phyloP scores from a whole-genome alignment of 2,797 vertebrate genomes.

The Danionella dracula region DNA sequence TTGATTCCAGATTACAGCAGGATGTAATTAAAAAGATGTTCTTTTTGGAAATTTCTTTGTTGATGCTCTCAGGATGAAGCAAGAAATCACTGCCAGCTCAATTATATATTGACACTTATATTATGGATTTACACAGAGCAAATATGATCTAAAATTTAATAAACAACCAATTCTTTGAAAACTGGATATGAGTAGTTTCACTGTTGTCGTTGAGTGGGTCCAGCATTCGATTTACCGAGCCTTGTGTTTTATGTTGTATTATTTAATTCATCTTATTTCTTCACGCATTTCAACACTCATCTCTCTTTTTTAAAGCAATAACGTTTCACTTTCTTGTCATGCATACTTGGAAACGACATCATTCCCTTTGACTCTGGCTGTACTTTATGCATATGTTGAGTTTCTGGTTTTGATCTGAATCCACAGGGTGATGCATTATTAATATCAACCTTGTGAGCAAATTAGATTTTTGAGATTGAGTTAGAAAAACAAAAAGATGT shows the following conservation, averaged over 20 bases:
- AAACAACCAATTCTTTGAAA: conserved; percentile 60
- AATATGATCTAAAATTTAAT: conserved; percentile 50
- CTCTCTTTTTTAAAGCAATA: conserved; percentile 22
- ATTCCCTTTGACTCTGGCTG: background rate
- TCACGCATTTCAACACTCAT: conserved; percentile 41
- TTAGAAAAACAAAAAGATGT: conserved; percentile 56
- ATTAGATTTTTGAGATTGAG: conserved; percentile 70
- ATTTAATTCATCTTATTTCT: conserved; percentile 32
- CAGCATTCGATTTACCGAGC: conserved; percentile 50
- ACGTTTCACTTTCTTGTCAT: conserved; percentile 26
- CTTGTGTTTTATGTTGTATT: conserved; percentile 41
- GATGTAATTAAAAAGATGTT: background rate
- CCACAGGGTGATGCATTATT: conserved; percentile 58
- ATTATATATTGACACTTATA: conserved; percentile 50
- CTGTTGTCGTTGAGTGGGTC: conserved; percentile 57
- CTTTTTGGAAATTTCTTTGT: conserved; percentile 14
- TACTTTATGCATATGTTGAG: conserved; percentile 45
- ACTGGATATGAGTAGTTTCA: conserved; percentile 51
- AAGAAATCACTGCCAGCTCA: conserved; percentile 45
- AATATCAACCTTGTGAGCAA: conserved; percentile 63
- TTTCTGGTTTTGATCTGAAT: conserved; percentile 51
- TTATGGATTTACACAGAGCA: conserved; percentile 35
- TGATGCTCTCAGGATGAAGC: conserved; percentile 44
- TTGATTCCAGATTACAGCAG: background rate
- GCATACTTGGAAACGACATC: background rate